These are phyloP conservation scores for Paramormyrops hopkinsi DNA, from an alignment of 2,797 vertebrate genomes.

Conservation along the genomic window DNA sequence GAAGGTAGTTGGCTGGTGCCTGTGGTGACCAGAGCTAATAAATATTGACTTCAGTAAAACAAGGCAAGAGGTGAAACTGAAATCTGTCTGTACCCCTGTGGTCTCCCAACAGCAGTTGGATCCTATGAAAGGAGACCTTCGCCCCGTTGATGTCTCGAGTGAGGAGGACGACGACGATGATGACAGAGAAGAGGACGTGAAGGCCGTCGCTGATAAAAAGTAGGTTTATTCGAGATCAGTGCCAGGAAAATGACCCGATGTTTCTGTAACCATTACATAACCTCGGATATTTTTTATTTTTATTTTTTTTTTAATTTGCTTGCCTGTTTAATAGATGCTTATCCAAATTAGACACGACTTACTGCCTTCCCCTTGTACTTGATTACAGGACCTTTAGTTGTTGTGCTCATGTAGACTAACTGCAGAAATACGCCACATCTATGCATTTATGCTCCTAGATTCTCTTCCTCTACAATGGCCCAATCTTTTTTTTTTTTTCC, in stretches of 20 bases:
- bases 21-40: neutral
- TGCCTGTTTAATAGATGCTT: neutral
- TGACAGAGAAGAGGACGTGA: conserved; percentile 25
- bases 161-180: conserved; percentile 58
- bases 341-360: neutral
- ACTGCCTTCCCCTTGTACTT: neutral
- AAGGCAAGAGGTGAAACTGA: neutral
- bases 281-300: neutral
- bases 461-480: neutral
- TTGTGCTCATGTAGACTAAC: neutral
- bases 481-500: neutral
- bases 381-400: neutral
- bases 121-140: conserved; percentile 76
- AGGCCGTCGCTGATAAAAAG: conserved; percentile 45
- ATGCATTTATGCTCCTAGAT: neutral
- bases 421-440: neutral
- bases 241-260: neutral
- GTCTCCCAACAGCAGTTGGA: conserved; percentile 48
- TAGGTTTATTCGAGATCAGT: conserved; percentile 28
- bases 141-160: conserved; percentile 81
- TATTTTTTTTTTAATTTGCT: neutral
- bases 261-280: neutral
- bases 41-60: neutral
- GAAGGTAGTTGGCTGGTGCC: neutral
- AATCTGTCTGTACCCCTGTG: neutral